Percentiles rank a stretch among this genome's conserved stretches.
Conservation (phyloP, 2,888 invertebrate genomes). For the Apamea epomidion region DNA sequence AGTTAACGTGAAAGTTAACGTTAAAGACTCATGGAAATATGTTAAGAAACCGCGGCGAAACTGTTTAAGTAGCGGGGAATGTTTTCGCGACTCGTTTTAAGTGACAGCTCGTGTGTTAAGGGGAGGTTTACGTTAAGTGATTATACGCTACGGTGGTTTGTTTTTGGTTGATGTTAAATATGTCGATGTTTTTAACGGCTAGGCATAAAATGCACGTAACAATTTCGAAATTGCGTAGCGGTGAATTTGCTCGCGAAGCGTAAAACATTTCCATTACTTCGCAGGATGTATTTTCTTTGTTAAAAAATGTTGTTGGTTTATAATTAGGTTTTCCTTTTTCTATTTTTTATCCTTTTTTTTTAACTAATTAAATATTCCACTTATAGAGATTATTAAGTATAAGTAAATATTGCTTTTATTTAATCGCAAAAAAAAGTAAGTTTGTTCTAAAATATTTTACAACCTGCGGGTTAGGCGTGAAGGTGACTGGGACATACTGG, state of each 20-base stretch:
- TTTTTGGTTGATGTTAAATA: conserved; percentile 59
- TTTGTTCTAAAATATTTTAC: background rate
- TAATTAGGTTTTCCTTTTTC: background rate
- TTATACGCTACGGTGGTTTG: conserved; percentile 65
- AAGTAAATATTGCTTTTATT: background rate
- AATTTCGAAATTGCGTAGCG: conserved; percentile 7
- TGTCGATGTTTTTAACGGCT: conserved; percentile 37
- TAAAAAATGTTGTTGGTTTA: background rate
- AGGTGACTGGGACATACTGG: too few species aligned
- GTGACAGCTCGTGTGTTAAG: conserved; percentile 74
- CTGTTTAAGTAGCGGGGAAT: conserved; percentile 70
- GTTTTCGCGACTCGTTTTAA: conserved; percentile 71
- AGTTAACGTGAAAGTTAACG: conserved; percentile 78
- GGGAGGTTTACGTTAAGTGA: conserved; percentile 68
- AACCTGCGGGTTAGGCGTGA: too few species aligned
- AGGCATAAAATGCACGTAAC: conserved; percentile 25
- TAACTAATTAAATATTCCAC: background rate
- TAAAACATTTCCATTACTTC: conserved; percentile 13
- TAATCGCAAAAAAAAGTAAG: background rate
- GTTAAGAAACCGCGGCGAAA: conserved; percentile 71
- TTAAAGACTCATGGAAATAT: conserved; percentile 76
- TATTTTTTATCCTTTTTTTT: too few species aligned
- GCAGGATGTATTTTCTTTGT: conserved; percentile 21
- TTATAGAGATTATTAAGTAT: background rate
- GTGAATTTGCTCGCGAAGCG: conserved; percentile 10